Percentiles rank a stretch among this genome's conserved stretches.
These are phyloP conservation scores for Popillia japonica DNA, from an alignment of 1,140 invertebrate genomes.

Conservation along the genomic window DNA sequence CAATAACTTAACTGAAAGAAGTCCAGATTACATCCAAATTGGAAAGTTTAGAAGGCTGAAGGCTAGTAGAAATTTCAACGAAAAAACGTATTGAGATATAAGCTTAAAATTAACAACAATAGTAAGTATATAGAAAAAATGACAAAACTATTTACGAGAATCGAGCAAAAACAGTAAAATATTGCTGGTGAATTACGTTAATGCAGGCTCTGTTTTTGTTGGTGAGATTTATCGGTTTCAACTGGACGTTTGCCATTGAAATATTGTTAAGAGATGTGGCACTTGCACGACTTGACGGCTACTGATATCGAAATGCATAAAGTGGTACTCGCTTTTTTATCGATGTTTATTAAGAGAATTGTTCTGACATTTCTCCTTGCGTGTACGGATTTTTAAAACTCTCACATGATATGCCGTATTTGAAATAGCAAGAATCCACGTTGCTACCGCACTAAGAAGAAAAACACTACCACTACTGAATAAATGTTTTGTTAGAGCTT, in stretches of 20 bases:
- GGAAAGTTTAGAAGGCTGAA: too few species aligned
- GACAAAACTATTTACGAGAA: too few species aligned
- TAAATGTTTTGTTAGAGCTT: too few species aligned
- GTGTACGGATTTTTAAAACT: background rate
- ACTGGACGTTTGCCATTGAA: background rate
- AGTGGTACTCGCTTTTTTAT: background rate
- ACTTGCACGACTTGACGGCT: background rate
- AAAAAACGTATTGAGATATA: too few species aligned
- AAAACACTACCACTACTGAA: too few species aligned
- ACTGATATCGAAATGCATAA: background rate
- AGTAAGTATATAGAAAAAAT: too few species aligned
- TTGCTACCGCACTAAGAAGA: background rate
- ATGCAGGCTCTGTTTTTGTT: slow-evolving; percentile 4
- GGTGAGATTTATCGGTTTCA: background rate
- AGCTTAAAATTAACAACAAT: too few species aligned
- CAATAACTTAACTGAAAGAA: too few species aligned
- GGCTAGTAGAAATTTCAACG: too few species aligned
- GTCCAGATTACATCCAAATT: too few species aligned
- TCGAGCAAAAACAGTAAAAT: too few species aligned
- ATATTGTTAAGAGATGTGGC: slow-evolving; percentile 6
- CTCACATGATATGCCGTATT: background rate
- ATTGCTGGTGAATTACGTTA: background rate
- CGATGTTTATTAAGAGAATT: slow-evolving; percentile 3
- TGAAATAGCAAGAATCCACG: background rate
- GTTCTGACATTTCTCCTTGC: background rate